Percentiles rank a stretch among this genome's conserved stretches.
These are phyloP conservation scores for Lepus americanus DNA, from an alignment of 2,113 vertebrate genomes.

Conservation along the genomic window DNA sequence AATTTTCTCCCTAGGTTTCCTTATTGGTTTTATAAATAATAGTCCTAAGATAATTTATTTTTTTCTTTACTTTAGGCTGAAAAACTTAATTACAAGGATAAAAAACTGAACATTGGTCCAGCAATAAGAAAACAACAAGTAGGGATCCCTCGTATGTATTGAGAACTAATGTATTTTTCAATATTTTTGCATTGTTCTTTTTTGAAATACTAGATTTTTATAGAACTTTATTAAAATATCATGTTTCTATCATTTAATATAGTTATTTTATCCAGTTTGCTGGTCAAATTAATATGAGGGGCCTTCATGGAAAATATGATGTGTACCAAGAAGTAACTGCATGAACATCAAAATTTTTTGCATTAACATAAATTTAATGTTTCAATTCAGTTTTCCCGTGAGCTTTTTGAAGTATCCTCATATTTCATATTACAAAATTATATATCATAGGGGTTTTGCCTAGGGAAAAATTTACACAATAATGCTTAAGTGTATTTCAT, in stretches of 20 bases:
- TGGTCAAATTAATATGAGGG: constrained; percentile 1
- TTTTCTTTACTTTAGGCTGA: constrained; percentile 88
- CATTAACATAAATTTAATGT: too few relatives aligned
- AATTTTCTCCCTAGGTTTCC: constrained; percentile 50
- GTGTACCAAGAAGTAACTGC: too few relatives aligned
- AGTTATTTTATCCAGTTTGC: constrained; percentile 38
- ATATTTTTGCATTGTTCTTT: constrained; percentile 47
- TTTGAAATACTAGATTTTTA: constrained; percentile 53
- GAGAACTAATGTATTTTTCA: constrained; percentile 63
- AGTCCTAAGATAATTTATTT: constrained; percentile 58
- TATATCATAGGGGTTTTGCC: not conserved
- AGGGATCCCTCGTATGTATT: constrained; percentile 89
- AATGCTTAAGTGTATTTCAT: constrained; percentile 26
- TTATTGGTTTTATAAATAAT: constrained; percentile 26
- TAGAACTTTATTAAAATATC: constrained; percentile 56
- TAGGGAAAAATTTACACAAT: constrained; percentile 26
- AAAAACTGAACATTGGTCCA: constrained; percentile 92
- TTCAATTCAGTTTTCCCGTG: too few relatives aligned
- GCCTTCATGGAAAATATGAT: too few relatives aligned
- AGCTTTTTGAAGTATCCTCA: too few relatives aligned
- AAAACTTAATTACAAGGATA: constrained; percentile 91
- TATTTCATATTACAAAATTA: not conserved
- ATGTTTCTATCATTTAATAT: constrained; percentile 62
- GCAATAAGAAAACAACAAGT: constrained; percentile 91
- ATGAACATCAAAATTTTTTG: too few relatives aligned